These are phyloP conservation scores for Catamblyrhynchus diadema DNA, from an alignment of 2,797 vertebrate genomes.

Conservation along the genomic window DNA sequence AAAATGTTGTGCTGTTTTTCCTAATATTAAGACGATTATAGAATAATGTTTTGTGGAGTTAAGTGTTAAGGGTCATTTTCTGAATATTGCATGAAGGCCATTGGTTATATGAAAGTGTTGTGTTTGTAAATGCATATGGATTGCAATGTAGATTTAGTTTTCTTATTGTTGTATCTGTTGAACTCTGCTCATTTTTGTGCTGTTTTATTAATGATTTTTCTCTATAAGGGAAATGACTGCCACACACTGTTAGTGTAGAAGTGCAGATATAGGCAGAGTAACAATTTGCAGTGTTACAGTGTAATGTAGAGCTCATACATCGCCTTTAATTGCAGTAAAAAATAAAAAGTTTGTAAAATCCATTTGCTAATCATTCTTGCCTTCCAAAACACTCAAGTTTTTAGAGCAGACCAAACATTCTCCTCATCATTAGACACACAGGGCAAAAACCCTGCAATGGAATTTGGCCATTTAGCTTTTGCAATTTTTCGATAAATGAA, in stretches of 20 bases:
- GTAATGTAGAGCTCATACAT: background rate
- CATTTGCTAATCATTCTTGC: background rate
- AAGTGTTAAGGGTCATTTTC: background rate
- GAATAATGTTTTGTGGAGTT: background rate
- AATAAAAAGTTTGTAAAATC: background rate
- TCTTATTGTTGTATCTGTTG: background rate
- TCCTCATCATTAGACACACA: background rate
- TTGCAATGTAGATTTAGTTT: background rate
- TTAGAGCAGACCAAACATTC: background rate
- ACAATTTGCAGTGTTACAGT: background rate
- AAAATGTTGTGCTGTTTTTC: background rate
- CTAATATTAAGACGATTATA: background rate
- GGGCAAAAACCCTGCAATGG: background rate
- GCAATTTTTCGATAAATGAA: background rate
- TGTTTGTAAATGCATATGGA: background rate
- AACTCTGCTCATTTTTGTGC: background rate
- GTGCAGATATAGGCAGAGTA: background rate
- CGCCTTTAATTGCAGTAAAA: background rate
- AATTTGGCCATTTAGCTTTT: background rate
- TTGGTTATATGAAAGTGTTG: background rate
- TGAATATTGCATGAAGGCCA: background rate
- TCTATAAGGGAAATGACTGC: background rate
- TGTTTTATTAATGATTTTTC: background rate
- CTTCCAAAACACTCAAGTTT: background rate
- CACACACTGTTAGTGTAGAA: background rate